Conservation (phyloP, 64 coral and sea anemone genomes). For the Dendrophyllia cribrosa region DNA sequence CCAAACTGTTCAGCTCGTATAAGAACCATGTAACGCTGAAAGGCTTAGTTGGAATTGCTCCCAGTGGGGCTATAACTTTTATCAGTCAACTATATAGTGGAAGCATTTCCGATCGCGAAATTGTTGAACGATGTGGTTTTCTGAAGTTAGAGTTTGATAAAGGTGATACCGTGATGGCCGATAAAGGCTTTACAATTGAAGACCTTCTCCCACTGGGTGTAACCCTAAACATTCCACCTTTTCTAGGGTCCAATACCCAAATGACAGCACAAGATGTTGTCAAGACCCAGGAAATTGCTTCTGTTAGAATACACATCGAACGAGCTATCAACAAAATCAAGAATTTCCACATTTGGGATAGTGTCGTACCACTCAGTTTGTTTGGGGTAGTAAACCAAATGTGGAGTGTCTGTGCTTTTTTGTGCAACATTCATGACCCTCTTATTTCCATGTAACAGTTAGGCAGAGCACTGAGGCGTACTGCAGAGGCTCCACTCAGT, state of each 20-base stretch:
- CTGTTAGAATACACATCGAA: neutral
- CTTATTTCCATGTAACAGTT: conserved; percentile 29
- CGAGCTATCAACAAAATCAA: conserved; percentile 45
- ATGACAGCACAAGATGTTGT: conserved; percentile 38
- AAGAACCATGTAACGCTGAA: neutral
- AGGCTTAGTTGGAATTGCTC: conserved; percentile 39
- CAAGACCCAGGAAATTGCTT: neutral
- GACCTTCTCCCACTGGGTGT: conserved; percentile 28
- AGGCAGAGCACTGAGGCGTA: neutral
- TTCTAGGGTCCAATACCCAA: conserved; percentile 35
- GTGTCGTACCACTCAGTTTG: conserved; percentile 38
- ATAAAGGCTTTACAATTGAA: conserved; percentile 58
- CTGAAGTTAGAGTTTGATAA: conserved; percentile 27
- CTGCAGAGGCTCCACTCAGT: too few species aligned
- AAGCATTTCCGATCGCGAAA: conserved; percentile 18
- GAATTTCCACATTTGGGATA: conserved; percentile 50
- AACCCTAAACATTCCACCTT: conserved; percentile 46
- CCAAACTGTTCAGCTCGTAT: too few species aligned
- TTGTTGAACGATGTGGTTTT: conserved; percentile 49
- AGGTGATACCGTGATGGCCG: conserved; percentile 55
- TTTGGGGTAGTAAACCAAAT: conserved; percentile 64
- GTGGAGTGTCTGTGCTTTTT: conserved; percentile 26
- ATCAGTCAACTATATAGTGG: conserved; percentile 25
- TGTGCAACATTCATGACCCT: conserved; percentile 52
- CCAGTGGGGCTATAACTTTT: conserved; percentile 40